Evolutionary conservation across 2,888 invertebrate genomes (phyloP), one percentile per base, ranked within the genome.

Genomic region (Mythimna ferrago): DNA sequence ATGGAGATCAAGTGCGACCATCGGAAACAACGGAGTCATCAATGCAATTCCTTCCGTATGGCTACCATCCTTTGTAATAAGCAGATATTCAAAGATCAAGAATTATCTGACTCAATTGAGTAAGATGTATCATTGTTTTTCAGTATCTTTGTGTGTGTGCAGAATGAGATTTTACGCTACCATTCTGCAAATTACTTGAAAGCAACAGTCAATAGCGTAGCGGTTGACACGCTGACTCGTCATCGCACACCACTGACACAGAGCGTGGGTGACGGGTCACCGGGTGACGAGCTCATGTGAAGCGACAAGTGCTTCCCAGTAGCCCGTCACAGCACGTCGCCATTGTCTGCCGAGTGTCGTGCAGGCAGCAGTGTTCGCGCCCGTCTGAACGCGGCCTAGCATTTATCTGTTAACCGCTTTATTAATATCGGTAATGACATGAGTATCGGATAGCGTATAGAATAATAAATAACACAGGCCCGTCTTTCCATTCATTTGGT

Each of bases 231-330:
- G 60, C 32, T 26, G 66, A 6, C 56, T 57, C 61, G 62, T 35
- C 16, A 38, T 7, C 3, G 7, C 38, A 21, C 74, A 38, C 80
- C 60, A 64, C 64, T 72, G 64, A 72, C 76, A 73, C 73, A 51
- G 35, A 35, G n/a, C 56, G 16, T 14, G n/a, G 53, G 10, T 58
- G 56, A 54, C 57, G 19, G 76, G 63, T 60, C 80, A 57, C 56
- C 38, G 64, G 54, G 73, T 80, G 76, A 51, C 80, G 80, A 41
- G 60, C 65, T 16, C 80, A 73, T 65, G 80, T 26, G 73, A 73
- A 72, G 9, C 61, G 65, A 51, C 56, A 19, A 73, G 63, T 53
- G 38, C 44, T 41, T 32, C n/a, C 16, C 48, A 48, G 48, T 19
- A 6, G 16, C 44, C 61, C 64, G n/a, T 19, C 66, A 61, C 64